Base-by-base conservation (phyloP, 2,113 vertebrate genomes). In the Hippopotamus amphibius region DNA sequence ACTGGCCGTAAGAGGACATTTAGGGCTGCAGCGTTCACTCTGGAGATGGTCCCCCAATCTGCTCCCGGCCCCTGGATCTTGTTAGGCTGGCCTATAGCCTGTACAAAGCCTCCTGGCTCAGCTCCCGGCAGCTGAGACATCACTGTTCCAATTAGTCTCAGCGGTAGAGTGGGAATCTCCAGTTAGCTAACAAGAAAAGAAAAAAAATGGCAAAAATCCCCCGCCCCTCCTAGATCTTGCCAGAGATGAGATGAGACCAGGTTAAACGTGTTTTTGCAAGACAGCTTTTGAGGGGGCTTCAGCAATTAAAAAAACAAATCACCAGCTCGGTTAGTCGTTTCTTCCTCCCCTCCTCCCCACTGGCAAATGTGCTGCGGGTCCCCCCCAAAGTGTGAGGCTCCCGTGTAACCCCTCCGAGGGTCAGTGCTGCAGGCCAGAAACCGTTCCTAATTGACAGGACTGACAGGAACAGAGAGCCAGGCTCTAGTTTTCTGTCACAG, bases 251-350 rank as follows among this genome's bases (percentile, higher is more conserved):
- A 85, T 3, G 10, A 71, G 9, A 66, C 24, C 41, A 79, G 28
- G 71, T 68, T 76, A 83, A 93, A 87, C 83, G 7, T 28, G 33
- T 30, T 63, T 92, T 90, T 46, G 37, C 11, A 82, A 93, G 90
- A 37, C 71, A 50, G 33, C 15, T 72, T 69, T 61, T 82, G 55
- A 80, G 21, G 33, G 5, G 22, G 1, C 16, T 63, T 81, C 41
- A 79, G 28, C 48, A 63, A 50, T 86, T 88, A 33, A 55, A 53
- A 55, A 57, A 21, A 57, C 72, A 71, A 85, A 37, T 33, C 10
- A 8, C 59, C 71, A 72, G 48, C 16, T 63, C 50, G 6, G 41
- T 50, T 50, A 63, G 50, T n/a, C 21, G 22, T 80, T 33, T 81
- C 37, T 85, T 65, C 2, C 2, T 66, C 22, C 43, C 85, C 53